Evolutionary conservation across 2,888 invertebrate species (phyloP).

Genomic region (Bruchidius siliquastri): DNA sequence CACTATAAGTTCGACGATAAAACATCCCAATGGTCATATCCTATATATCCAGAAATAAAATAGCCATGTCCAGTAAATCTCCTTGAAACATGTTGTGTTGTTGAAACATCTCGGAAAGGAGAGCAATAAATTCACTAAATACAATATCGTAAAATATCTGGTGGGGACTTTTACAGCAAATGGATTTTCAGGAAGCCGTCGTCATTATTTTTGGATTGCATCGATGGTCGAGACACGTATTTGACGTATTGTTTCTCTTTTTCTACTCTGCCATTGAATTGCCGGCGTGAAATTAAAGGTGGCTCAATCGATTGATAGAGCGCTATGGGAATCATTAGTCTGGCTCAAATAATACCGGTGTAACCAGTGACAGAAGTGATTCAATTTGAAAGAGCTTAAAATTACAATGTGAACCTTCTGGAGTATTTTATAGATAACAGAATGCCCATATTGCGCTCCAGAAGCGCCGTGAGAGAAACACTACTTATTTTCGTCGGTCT

Average conservation of each 20-base stretch:
- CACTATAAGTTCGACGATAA: background rate
- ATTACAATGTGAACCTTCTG: no score
- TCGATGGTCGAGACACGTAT: background rate
- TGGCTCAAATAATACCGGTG: background rate
- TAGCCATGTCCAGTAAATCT: background rate
- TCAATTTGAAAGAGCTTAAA: no score
- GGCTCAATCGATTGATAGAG: background rate
- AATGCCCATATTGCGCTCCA: no score
- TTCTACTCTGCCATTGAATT: background rate
- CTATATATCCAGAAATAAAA: background rate
- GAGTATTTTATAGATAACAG: no score
- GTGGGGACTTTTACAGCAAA: background rate
- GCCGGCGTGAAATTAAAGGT: background rate
- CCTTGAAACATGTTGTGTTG: background rate
- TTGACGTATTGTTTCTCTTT: background rate
- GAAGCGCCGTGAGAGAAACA: no score
- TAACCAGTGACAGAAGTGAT: background rate
- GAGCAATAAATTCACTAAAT: background rate
- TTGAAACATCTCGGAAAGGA: background rate
- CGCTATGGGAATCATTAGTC: background rate
- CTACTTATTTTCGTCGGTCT: no score
- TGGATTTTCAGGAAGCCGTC: background rate
- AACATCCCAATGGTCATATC: background rate
- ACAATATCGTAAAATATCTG: background rate
- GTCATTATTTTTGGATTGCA: background rate